phyloP scores from a whole-genome alignment of 2,888 invertebrate genomes.

The Ectobius pallidus region DNA sequence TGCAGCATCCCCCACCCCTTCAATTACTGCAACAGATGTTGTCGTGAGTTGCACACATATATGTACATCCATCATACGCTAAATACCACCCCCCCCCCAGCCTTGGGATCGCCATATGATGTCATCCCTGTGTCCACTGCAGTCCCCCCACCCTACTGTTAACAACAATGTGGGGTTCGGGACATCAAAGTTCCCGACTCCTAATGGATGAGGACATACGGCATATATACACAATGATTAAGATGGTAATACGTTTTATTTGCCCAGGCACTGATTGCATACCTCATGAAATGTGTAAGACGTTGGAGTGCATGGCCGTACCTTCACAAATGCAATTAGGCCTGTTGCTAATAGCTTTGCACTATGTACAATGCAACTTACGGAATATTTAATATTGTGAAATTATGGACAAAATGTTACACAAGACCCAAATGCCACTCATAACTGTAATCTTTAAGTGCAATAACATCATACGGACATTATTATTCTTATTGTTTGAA shows the following conservation, averaged over 20 bases:
- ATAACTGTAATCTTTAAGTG: no score
- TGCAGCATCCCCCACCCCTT: slow-evolving; percentile 10
- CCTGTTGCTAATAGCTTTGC: no score
- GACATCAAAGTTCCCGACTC: slow-evolving; percentile 23
- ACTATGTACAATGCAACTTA: no score
- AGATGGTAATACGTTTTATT: slow-evolving; percentile 4
- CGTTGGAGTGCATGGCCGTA: no score
- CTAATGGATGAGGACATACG: not conserved
- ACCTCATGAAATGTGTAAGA: not conserved
- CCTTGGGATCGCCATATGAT: slow-evolving; percentile 5
- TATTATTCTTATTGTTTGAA: no score
- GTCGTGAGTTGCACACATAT: not conserved
- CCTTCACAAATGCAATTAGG: no score
- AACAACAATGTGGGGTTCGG: slow-evolving; percentile 18
- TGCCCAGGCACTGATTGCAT: not conserved
- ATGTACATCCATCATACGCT: slow-evolving; percentile 21
- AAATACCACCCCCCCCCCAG: slow-evolving; percentile 12
- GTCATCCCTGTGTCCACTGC: slow-evolving; percentile 6
- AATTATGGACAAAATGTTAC: no score
- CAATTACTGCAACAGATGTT: slow-evolving; percentile 29
- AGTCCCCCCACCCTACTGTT: not conserved
- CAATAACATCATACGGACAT: no score
- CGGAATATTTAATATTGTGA: no score
- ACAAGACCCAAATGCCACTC: no score
- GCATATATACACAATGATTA: not conserved